Evolutionary conservation across 2,797 vertebrate species (phyloP).

Genomic region (Spea hammondii): DNA sequence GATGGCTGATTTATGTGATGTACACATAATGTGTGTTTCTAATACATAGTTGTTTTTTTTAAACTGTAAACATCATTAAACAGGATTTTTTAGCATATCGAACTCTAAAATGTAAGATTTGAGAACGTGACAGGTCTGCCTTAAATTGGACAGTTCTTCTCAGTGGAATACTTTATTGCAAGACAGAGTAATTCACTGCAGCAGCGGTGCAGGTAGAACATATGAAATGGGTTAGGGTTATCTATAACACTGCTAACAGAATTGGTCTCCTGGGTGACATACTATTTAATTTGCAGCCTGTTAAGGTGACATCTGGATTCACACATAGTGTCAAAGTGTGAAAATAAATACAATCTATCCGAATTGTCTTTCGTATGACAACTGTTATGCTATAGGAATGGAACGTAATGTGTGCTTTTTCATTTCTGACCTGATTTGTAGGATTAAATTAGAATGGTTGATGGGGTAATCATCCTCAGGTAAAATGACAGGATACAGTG

Average conservation of each 20-base stretch:
- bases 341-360: conserved; percentile 24
- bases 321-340: conserved; percentile 14
- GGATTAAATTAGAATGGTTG: no score
- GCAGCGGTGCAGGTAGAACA: conserved; percentile 6
- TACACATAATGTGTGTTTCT: no score
- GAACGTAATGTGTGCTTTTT: not conserved
- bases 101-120: not conserved
- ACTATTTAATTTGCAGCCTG: conserved; percentile 34
- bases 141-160: conserved; percentile 1
- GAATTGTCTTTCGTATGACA: conserved; percentile 5
- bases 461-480: no score
- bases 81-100: no score
- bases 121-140: not conserved
- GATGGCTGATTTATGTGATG: no score
- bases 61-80: no score
- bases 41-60: no score
- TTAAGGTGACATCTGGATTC: conserved; percentile 17
- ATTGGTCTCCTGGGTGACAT: conserved; percentile 28
- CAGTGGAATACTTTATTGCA: conserved; percentile 18
- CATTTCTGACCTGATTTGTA: not conserved
- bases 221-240: conserved; percentile 18
- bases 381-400: conserved; percentile 6
- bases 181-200: not conserved
- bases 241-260: conserved; percentile 28
- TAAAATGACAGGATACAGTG: no score